These are phyloP conservation scores for Clostera curtula DNA, from an alignment of 2,888 invertebrate species.

Conservation along the genomic window DNA sequence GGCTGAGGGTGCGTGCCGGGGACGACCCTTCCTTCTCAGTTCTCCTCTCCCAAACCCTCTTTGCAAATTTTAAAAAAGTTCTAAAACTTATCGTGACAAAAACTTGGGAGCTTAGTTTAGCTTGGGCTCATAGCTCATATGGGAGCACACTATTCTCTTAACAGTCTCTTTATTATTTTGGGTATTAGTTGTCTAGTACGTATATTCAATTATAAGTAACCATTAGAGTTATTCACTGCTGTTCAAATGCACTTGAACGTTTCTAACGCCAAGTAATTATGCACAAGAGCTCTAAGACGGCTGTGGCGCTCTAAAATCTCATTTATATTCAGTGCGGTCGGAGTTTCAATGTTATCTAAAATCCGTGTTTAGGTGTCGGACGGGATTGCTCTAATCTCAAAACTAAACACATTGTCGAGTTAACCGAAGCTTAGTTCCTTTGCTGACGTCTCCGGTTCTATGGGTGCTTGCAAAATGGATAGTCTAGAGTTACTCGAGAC, in stretches of 20 bases:
- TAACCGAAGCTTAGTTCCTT: constrained; percentile 61
- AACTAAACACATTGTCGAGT: constrained; percentile 72
- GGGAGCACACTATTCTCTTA: too few species aligned
- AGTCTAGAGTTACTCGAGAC: constrained; percentile 27
- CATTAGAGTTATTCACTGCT: constrained; percentile 50
- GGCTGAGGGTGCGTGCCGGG: constrained; percentile 58
- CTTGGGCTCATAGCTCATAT: too few species aligned
- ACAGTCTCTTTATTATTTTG: too few species aligned
- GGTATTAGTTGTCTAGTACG: too few species aligned
- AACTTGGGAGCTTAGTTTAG: too few species aligned
- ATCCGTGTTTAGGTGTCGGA: constrained; percentile 74
- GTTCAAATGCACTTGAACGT: constrained; percentile 45
- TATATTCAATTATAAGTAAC: constrained; percentile 36
- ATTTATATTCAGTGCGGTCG: constrained; percentile 72
- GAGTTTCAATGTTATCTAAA: constrained; percentile 74
- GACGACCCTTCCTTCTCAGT: constrained; percentile 26
- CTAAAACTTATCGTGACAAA: too few species aligned
- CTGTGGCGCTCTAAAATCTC: constrained; percentile 63
- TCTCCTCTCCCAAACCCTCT: constrained; percentile 48
- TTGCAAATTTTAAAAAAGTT: too few species aligned
- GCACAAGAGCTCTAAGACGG: constrained; percentile 61
- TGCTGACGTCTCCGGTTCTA: constrained; percentile 35
- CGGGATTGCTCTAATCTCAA: constrained; percentile 69
- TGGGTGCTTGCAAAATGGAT: constrained; percentile 38
- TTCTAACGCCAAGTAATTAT: constrained; percentile 62